Evolutionary conservation across 2,888 invertebrate species (phyloP).

Genomic region (Sinohyriopsis cumingii): DNA sequence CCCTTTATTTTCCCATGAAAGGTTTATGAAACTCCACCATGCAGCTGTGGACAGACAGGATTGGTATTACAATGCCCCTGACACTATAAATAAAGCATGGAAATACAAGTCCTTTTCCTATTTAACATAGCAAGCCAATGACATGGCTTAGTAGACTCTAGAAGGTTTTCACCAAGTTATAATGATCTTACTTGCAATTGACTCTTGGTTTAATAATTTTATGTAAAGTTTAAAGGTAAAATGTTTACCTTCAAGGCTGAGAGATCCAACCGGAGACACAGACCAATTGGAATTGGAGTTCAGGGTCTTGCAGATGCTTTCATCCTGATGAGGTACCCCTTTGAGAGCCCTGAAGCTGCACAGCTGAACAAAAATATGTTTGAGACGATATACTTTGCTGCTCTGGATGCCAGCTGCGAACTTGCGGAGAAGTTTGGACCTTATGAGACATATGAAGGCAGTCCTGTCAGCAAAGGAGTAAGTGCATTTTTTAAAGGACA

Average conservation of each 20-base stretch:
- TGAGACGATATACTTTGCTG: conserved; percentile 98
- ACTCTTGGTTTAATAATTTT: too few species aligned
- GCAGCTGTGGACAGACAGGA: too few species aligned
- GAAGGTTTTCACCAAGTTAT: too few species aligned
- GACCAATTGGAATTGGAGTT: conserved; percentile 88
- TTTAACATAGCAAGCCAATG: too few species aligned
- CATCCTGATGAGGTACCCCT: conserved; percentile 91
- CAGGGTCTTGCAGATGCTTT: conserved; percentile 98
- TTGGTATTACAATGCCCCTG: too few species aligned
- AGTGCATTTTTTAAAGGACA: conserved; percentile 43
- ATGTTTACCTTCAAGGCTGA: conserved; percentile 71
- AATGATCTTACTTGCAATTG: too few species aligned
- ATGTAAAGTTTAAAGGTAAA: too few species aligned
- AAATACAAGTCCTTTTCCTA: too few species aligned
- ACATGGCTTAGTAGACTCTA: too few species aligned
- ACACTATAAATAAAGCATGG: too few species aligned
- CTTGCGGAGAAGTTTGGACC: conserved; percentile 87
- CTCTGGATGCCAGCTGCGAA: conserved; percentile 96
- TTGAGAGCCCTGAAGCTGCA: conserved; percentile 89
- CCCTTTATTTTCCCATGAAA: too few species aligned
- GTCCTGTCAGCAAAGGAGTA: conserved; percentile 93
- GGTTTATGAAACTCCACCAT: too few species aligned
- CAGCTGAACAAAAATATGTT: conserved; percentile 95
- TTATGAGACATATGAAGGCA: conserved; percentile 93
- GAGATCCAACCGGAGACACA: conserved; percentile 85